A percentile compares a stretch with the other conserved stretches of the same genome.
Evolutionary conservation across 2,797 vertebrate species (phyloP).

Genomic region (Echeneis naucrates): DNA sequence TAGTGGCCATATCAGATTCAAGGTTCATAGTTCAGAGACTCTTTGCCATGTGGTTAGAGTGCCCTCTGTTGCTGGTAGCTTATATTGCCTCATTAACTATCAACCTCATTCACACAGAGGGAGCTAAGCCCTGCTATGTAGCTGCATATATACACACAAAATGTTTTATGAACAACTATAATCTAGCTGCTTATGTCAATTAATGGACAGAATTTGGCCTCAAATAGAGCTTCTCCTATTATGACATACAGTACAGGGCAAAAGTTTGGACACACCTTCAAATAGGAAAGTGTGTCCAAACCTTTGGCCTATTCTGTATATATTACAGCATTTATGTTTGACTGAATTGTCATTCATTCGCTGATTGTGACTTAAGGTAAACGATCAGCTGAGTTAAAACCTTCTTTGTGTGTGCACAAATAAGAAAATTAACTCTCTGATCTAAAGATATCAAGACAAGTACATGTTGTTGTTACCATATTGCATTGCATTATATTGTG

Average conservation of each 20-base stretch:
- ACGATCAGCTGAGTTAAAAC: not conserved
- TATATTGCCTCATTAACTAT: conserved; percentile 3
- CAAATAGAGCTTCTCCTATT: not conserved
- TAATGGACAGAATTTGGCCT: not conserved
- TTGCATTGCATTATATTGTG: not conserved
- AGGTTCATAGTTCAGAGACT: conserved; percentile 57
- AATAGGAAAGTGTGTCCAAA: too few relatives aligned
- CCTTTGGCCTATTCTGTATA: too few relatives aligned
- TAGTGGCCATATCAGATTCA: conserved; percentile 54
- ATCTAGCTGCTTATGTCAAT: not conserved
- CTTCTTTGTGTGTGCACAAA: not conserved
- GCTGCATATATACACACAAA: not conserved
- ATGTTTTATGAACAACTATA: not conserved
- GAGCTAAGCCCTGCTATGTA: not conserved
- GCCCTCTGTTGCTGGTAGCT: conserved; percentile 71
- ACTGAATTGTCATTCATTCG: not conserved
- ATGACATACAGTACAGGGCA: too few relatives aligned
- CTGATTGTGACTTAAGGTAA: not conserved
- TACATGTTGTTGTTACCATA: not conserved
- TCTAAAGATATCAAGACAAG: not conserved
- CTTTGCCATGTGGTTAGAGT: conserved; percentile 63
- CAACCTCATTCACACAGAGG: conserved; percentile 5
- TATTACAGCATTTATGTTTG: not conserved
- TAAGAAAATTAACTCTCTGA: not conserved
- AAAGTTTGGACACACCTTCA: too few relatives aligned